Conservation (phyloP, 2,888 invertebrate genomes). For the Callyntrura guangdongensis region DNA sequence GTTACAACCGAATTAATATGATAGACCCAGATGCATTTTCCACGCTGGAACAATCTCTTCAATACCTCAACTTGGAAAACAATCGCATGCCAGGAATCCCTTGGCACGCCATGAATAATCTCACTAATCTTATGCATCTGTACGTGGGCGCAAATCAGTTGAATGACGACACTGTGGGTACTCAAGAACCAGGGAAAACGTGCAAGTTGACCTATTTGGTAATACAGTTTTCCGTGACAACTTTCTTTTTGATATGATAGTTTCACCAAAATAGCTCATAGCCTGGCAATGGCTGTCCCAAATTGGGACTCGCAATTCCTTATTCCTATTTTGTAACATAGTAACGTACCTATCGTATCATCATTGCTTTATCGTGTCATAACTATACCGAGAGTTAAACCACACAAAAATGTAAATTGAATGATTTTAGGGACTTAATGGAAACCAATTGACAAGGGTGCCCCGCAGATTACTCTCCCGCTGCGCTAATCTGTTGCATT, state of each 20-base stretch:
- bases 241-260: too few relatives aligned
- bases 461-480: conserved; percentile 90
- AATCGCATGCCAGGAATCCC: conserved; percentile 93
- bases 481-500: conserved; percentile 92
- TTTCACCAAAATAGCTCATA: too few relatives aligned
- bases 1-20: conserved; percentile 95
- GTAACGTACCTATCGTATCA: too few relatives aligned
- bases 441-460: conserved; percentile 92
- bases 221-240: too few relatives aligned
- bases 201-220: conserved; percentile 84
- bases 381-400: too few relatives aligned
- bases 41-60: conserved; percentile 91
- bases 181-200: conserved; percentile 79
- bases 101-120: conserved; percentile 90
- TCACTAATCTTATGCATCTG: conserved; percentile 89
- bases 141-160: conserved; percentile 84
- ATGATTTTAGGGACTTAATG: conserved; percentile 85
- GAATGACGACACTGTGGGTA: conserved; percentile 81
- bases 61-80: conserved; percentile 92
- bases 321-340: too few relatives aligned
- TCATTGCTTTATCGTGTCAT: too few relatives aligned
- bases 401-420: not conserved
- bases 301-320: too few relatives aligned
- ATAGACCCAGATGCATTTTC: conserved; percentile 90
- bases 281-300: too few relatives aligned